Evolutionary conservation across 2,113 vertebrate species (phyloP), one percentile per base, ranked within the genome.

Genomic region (Neopipo cinnamomea): DNA sequence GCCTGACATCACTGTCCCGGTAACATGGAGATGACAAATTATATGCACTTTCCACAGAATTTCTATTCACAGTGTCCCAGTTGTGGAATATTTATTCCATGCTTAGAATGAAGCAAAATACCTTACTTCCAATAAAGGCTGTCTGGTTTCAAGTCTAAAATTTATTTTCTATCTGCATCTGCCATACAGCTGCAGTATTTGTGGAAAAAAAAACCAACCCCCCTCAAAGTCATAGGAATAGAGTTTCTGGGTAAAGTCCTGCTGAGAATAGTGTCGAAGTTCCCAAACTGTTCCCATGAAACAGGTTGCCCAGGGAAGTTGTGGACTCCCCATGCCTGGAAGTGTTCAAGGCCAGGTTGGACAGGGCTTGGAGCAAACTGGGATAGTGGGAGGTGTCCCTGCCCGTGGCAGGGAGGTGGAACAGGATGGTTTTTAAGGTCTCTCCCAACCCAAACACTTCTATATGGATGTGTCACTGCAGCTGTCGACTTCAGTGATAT

Each of bases 171-270:
- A 10, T n/a, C 65, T 66, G 1, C 28, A 59, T 21, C 67, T 77
- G 62, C 67, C 49, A 70, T 31, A 42, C 16, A 61, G 25, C 2
- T 50, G 6, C 42, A 68, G 10, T 35, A 49, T 41, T 81, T 21
- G 21, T 9, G 23, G 0, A 19, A 14, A 9, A 39, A 55, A 62
- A 12, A 27, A 2, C 0, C 4, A 41, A 41, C 5, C 8, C 17
- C 12, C 14, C 22, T n/a, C 8, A 23, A 46, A 63, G 23, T 75
- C 33, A 52, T 0, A 1, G 14, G 31, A 75, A 52, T 75, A 37
- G 75, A 47, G 22, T 27, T 89, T 70, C n/a, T 21, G 68, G 16
- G 66, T 58, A 47, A 80, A 85, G 44, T n/a, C 12, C 71, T 37
- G 33, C 22, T 41, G 23, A 83, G n/a, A 88, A 41, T 9, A 49